Evolutionary conservation across 2,888 invertebrate species (phyloP), one percentile per base, ranked within the genome.

Genomic region (Tromatobia lineatoria): DNA sequence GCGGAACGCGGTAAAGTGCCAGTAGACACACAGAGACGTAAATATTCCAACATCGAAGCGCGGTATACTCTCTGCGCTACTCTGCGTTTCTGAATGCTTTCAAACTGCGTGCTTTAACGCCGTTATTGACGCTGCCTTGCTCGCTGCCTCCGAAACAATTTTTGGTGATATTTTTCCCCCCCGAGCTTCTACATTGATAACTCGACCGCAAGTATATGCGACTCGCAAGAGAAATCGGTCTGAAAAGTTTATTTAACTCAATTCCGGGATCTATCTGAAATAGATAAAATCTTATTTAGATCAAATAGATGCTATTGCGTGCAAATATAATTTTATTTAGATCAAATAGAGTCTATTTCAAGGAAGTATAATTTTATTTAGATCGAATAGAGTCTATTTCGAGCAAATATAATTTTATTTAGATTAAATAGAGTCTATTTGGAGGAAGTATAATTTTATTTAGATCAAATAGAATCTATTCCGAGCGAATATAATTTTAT

Each of bases 21-120:
- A 73, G 73, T 84, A 76, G 79, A 86, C 85, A 84, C 81, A 84
- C 74, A 85, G 76, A 81, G 85, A 82, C 77, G 82, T 83, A 86
- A 77, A 85, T 82, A 86, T 80, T 64, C 82, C 82, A 86, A 57
- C 70, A 82, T 82, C 77, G 82, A 70, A 45, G 78, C 78, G 61
- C 61, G 77, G 75, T 81, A 73, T 66, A 69, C 75, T 74, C 77
- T 64, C 80, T 47, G 25, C 50, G 50, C 77, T 64, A 57, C 64
- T 23, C 54, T 50, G 70, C 70, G 71, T 71, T 34, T 15, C 74
- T 42, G 54, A 25, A 66, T 67, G 77, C 71, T 78, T 73, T 73
- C 34, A 38, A 38, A 38, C 20, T 57, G 57, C 23, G 38, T 38
- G 20, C 38, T 64, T 18, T 20, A 7, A 38, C 18, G 25, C 20